Base-by-base conservation (phyloP, 2,888 invertebrate genomes). In the Torymus aiolomorphi region DNA sequence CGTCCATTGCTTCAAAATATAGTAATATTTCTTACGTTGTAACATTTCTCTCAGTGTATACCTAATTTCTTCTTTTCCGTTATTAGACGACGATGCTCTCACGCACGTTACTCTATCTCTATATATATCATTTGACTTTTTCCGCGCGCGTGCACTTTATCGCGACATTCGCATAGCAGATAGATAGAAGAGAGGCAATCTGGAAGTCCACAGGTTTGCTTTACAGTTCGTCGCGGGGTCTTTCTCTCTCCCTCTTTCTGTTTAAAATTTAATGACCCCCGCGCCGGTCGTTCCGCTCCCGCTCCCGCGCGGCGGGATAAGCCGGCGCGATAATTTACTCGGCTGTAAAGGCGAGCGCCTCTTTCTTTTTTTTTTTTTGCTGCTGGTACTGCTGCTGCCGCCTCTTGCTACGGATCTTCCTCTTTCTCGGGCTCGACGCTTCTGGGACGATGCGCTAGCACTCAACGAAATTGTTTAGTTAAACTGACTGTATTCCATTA, bases 181-280 rank as follows among this genome's bases (percentile, higher is more conserved):
- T n/a, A 14, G 31, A 31, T 31, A 31, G 31, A 31, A 31, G 24
- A 31, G 72, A 2, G 63, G 42, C 69, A 74, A 74, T 77, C 77
- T 77, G 65, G 65, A 77, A 77, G 71, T 77, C 59, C 59, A 16
- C 49, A 42, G 73, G 78, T 70, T 70, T 78, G 78, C 63, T 69
- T 63, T 69, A 57, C 74, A 63, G 74, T 69, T 78, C 75, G 18
- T 63, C 54, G 70, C 70, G 56, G 18, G 74, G 57, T 69, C 63
- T 63, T 0, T 31, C 31, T 31, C 31, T 31, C 31, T 31, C 31
- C 2, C 31, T 31, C 31, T 49, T 63, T 75, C 79, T 75, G 69
- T 65, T 74, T 79, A 59, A 75, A 74, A 78, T 78, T 78, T 78
- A 78, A 78, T 78, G 74, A 74, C 74, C 69, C 74, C 20, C 31